Conservation (phyloP, 2,888 invertebrate genomes). For the Busseola fusca region DNA sequence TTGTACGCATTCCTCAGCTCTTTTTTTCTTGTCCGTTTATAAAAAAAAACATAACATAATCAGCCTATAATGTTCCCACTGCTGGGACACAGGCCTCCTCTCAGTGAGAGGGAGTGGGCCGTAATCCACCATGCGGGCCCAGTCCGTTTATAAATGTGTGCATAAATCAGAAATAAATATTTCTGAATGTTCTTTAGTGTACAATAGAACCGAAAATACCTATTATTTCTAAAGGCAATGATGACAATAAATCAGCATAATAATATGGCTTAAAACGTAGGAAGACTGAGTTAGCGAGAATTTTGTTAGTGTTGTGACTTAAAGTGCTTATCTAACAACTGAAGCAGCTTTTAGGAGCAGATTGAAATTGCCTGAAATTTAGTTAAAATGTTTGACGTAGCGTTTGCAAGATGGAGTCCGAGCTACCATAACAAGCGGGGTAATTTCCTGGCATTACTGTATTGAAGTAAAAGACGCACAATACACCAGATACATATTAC, state of each 20-base stretch:
- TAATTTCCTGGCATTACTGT: no score
- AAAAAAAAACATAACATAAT: no score
- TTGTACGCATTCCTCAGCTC: background rate
- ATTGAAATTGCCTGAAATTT: constrained; percentile 44
- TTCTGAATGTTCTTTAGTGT: background rate
- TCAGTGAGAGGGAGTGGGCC: no score
- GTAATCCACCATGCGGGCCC: no score
- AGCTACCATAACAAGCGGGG: background rate
- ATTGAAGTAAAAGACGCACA: no score
- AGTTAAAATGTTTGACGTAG: constrained; percentile 40
- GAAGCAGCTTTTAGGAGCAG: constrained; percentile 43
- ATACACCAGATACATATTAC: no score
- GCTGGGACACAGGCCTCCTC: no score
- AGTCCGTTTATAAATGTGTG: no score
- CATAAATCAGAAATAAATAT: no score
- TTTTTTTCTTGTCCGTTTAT: background rate
- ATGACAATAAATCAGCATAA: constrained; percentile 41
- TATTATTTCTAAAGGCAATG: constrained; percentile 16
- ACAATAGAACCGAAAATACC: constrained; percentile 9
- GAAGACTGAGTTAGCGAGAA: constrained; percentile 39
- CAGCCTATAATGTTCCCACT: no score
- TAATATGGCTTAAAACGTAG: constrained; percentile 43
- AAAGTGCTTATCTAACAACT: constrained; percentile 50
- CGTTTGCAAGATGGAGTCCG: constrained; percentile 6
- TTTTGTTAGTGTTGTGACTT: constrained; percentile 48